These are phyloP conservation scores for Hapalemur alaotrensis DNA, from an alignment of 2,797 vertebrate genomes.

Conservation along the genomic window DNA sequence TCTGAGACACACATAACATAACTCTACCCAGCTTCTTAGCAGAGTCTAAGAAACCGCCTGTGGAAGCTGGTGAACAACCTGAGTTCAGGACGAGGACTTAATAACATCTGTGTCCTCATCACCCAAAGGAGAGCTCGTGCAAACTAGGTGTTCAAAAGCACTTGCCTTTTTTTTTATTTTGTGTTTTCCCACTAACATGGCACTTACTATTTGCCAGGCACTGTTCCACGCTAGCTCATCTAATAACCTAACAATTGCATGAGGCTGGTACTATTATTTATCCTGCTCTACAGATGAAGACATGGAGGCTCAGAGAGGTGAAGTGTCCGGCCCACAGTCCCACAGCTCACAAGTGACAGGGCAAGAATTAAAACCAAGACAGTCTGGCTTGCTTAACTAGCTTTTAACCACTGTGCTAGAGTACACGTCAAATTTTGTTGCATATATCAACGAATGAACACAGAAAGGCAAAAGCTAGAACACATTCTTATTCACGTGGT, in stretches of 20 bases:
- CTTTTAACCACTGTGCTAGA: not conserved
- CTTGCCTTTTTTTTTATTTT: not conserved
- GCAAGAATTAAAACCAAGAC: not conserved
- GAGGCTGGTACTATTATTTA: not conserved
- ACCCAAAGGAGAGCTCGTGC: not conserved
- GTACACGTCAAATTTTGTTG: not conserved
- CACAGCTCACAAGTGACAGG: not conserved
- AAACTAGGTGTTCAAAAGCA: not conserved
- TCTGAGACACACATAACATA: not conserved
- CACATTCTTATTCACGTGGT: not conserved
- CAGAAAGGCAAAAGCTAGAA: not conserved
- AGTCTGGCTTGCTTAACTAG: not conserved
- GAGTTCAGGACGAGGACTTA: not conserved
- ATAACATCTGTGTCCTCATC: not conserved
- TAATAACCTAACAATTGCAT: not conserved
- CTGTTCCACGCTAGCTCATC: not conserved
- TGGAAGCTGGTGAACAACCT: not conserved
- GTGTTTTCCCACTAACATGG: not conserved
- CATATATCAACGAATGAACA: not conserved
- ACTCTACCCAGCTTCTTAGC: not conserved
- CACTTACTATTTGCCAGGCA: not conserved
- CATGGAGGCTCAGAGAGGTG: not conserved
- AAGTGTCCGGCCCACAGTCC: not conserved
- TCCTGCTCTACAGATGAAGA: not conserved
- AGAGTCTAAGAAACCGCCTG: not conserved